Conservation (phyloP, 2,797 vertebrate species). For the Sebastes paucispinis region DNA sequence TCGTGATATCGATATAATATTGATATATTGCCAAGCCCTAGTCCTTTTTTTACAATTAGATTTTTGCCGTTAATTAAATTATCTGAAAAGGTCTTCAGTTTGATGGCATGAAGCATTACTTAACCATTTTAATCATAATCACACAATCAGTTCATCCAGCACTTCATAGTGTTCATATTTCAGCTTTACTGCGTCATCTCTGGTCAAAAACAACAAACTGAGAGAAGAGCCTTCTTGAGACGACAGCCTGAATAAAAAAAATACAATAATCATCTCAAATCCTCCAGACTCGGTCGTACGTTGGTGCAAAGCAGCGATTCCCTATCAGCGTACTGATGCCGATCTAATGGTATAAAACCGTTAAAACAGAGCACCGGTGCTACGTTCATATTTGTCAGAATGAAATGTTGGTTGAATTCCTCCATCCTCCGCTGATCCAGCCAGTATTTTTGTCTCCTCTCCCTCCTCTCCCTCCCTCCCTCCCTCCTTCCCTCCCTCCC, state of each 20-base stretch:
- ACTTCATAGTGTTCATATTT: background rate
- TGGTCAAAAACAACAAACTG: background rate
- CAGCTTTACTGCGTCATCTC: background rate
- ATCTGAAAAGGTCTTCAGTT: background rate
- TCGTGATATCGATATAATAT: too few species aligned
- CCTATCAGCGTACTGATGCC: background rate
- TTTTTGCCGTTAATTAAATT: background rate
- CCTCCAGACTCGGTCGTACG: background rate
- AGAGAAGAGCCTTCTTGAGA: background rate
- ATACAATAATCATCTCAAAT: background rate
- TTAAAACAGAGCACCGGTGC: background rate
- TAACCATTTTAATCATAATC: background rate
- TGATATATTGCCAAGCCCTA: too few species aligned
- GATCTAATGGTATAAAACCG: background rate
- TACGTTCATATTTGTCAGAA: constrained; percentile 2
- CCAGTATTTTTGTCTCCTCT: constrained; percentile 36
- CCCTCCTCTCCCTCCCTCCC: background rate
- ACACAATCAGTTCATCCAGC: background rate
- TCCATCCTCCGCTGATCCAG: constrained; percentile 39
- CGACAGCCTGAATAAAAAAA: background rate
- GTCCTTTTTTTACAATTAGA: background rate
- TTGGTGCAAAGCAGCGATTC: background rate
- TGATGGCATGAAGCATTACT: background rate
- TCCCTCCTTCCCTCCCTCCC: background rate
- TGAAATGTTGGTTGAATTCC: constrained; percentile 37